Conservation (phyloP, 2,888 invertebrate genomes). For the Pachliopta kotzebuea region DNA sequence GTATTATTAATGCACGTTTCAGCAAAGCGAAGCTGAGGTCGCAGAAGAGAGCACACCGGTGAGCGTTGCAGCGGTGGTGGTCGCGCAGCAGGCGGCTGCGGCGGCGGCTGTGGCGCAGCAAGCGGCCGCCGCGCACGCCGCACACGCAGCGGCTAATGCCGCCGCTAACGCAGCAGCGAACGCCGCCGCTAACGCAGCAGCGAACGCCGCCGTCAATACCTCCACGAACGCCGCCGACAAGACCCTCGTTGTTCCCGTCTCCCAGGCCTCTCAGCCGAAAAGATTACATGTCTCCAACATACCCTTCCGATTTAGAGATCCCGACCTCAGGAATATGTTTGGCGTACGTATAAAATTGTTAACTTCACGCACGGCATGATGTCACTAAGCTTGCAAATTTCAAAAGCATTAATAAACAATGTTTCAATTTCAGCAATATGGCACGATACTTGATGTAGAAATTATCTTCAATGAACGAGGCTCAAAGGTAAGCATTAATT, state of each 20-base stretch:
- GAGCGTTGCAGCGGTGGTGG: slow-evolving; percentile 67
- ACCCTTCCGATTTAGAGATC: slow-evolving; percentile 99
- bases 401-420: slow-evolving; percentile 43
- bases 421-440: slow-evolving; percentile 94
- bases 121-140: slow-evolving; percentile 77
- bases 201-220: slow-evolving; percentile 53
- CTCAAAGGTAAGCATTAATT: slow-evolving; percentile 94
- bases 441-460: slow-evolving; percentile 99
- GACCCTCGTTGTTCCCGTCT: slow-evolving; percentile 75
- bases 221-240: slow-evolving; percentile 64
- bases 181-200: slow-evolving; percentile 50
- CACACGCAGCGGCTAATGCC: slow-evolving; percentile 65
- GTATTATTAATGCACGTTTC: slow-evolving; percentile 3
- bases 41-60: slow-evolving; percentile 78
- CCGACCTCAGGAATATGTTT: slow-evolving; percentile 98
- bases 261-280: slow-evolving; percentile 88
- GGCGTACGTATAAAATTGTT: slow-evolving; percentile 87
- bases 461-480: slow-evolving; percentile 99
- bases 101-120: slow-evolving; percentile 53
- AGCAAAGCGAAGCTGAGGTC: slow-evolving; percentile 75
- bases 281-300: slow-evolving; percentile 99
- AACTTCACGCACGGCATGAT: slow-evolving; percentile 38
- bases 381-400: slow-evolving; percentile 27
- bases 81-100: slow-evolving; percentile 59
- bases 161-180: slow-evolving; percentile 57